These are phyloP conservation scores for Neotoxoptera formosana DNA, from an alignment of 1,140 invertebrate genomes.

Conservation along the genomic window DNA sequence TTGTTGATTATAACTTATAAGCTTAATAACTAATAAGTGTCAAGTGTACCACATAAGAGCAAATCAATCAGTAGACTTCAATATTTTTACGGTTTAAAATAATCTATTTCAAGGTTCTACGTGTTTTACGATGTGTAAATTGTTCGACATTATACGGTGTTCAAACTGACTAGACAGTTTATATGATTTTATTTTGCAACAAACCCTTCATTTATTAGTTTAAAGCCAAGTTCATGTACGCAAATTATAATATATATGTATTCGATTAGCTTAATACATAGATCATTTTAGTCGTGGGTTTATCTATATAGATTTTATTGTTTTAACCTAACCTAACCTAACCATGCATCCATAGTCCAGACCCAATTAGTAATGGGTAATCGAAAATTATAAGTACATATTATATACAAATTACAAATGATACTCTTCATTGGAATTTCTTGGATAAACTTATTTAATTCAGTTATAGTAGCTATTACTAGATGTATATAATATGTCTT, in stretches of 20 bases:
- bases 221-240: not conserved
- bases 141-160: constrained; percentile 27
- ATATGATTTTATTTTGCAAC: not conserved
- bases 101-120: constrained; percentile 5
- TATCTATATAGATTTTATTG: not conserved
- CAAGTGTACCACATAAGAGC: not conserved
- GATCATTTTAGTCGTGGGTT: not conserved
- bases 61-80: not conserved
- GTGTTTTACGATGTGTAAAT: not conserved
- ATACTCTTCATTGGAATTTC: not conserved
- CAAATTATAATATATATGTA: not conserved
- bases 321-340: not conserved
- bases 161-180: not conserved
- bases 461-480: not conserved
- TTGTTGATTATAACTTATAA: not conserved
- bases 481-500: too few relatives aligned
- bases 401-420: not conserved
- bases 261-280: not conserved
- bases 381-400: not conserved
- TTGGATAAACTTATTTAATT: not conserved
- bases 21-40: not conserved
- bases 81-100: constrained; percentile 12
- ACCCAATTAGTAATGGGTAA: not conserved
- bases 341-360: not conserved
- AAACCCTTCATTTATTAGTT: constrained; percentile 27